phyloP scores from a whole-genome alignment of 1,140 invertebrate species.

The Trigoniulus corallinus region DNA sequence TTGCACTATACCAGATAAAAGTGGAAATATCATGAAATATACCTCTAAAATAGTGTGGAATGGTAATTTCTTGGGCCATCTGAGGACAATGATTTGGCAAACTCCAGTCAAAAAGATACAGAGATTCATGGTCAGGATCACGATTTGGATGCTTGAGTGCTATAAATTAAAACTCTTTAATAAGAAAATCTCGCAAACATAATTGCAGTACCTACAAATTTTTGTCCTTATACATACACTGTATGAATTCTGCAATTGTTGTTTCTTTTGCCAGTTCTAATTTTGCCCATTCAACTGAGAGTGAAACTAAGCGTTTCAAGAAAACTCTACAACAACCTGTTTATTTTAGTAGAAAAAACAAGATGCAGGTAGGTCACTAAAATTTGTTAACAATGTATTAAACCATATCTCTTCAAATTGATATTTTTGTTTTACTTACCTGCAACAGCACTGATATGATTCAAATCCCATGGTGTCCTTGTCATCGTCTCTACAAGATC shows the following conservation, averaged over 20 bases:
- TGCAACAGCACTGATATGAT: neutral
- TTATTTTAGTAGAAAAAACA: too few species aligned
- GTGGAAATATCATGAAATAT: too few species aligned
- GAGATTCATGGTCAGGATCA: neutral
- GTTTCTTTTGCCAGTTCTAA: neutral
- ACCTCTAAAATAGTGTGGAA: slow-evolving; percentile 21
- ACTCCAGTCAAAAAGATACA: slow-evolving; percentile 25
- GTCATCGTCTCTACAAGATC: neutral
- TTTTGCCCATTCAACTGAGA: neutral
- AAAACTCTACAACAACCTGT: neutral
- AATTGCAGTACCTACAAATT: too few species aligned
- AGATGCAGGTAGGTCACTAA: too few species aligned
- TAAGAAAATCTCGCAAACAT: too few species aligned
- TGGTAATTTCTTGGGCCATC: slow-evolving; percentile 16
- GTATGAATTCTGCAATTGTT: neutral
- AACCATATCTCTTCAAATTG: too few species aligned
- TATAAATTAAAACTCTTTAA: too few species aligned
- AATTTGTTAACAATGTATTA: too few species aligned
- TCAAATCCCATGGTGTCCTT: neutral
- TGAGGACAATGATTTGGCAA: slow-evolving; percentile 19
- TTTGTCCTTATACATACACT: too few species aligned
- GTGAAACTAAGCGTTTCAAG: neutral
- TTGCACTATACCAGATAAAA: neutral
- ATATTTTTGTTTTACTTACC: too few species aligned
- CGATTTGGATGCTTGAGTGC: neutral